A percentile compares a stretch with the other conserved stretches of the same genome.
These are phyloP conservation scores for Alaudala cheleensis DNA, from an alignment of 2,113 vertebrate genomes.

Conservation along the genomic window DNA sequence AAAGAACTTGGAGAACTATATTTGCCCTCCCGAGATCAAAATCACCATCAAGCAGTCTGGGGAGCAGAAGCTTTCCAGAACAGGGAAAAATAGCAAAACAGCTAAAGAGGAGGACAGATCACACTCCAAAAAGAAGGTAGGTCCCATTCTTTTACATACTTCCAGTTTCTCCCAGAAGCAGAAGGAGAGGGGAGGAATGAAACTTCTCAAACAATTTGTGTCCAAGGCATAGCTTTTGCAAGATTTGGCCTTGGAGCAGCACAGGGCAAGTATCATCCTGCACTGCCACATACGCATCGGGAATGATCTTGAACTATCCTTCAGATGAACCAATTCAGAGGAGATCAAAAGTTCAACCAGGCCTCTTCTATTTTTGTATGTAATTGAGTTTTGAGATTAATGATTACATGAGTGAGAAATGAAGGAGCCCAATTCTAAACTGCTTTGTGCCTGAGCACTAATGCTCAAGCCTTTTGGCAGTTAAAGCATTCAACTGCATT, in stretches of 20 bases:
- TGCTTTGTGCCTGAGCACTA: neutral
- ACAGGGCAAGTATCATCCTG: neutral
- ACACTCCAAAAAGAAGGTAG: slow-evolving; percentile 93
- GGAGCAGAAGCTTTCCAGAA: slow-evolving; percentile 84
- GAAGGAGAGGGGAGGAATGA: neutral
- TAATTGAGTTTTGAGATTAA: slow-evolving; percentile 48
- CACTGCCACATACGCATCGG: accelerated
- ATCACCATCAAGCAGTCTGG: slow-evolving; percentile 95
- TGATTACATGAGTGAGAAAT: slow-evolving; percentile 23
- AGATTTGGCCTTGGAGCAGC: neutral
- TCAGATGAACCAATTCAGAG: neutral
- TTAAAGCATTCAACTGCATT: neutral
- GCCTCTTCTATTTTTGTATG: neutral
- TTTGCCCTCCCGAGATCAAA: slow-evolving; percentile 97
- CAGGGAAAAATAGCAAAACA: slow-evolving; percentile 82
- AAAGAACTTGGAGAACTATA: slow-evolving; percentile 98
- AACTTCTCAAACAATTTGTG: neutral
- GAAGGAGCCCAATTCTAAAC: neutral
- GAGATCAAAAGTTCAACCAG: neutral
- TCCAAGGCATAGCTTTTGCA: neutral
- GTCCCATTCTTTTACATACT: neutral
- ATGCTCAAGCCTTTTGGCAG: neutral
- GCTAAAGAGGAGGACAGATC: slow-evolving; percentile 89
- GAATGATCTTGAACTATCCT: neutral
- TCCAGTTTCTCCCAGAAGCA: neutral